These are phyloP conservation scores for Anthonomus grandis DNA, from an alignment of 1,140 invertebrate species.

Conservation along the genomic window DNA sequence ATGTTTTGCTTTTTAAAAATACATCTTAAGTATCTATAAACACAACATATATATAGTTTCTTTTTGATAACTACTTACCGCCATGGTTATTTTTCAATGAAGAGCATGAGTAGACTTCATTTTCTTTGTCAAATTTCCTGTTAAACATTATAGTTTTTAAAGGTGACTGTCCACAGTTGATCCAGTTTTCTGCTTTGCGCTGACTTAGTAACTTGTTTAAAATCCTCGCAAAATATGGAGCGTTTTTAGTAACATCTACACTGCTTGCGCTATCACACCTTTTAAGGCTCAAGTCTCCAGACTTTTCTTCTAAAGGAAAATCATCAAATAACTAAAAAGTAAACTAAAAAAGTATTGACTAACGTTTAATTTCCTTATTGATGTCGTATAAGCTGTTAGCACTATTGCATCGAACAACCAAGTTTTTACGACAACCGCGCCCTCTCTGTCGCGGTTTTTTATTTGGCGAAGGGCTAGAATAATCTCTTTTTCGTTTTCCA, in stretches of 20 bases:
- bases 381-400: constrained; percentile 20
- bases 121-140: constrained; percentile 4
- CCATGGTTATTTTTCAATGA: no score
- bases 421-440: constrained; percentile 3
- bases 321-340: not conserved
- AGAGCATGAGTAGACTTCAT: not conserved
- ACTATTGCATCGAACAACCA: constrained; percentile 17
- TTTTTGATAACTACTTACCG: no score
- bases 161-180: not conserved
- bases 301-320: constrained; percentile 6
- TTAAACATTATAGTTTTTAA: constrained; percentile 8
- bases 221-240: constrained; percentile 25
- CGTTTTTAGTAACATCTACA: not conserved
- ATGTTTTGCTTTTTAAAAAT: no score
- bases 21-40: no score
- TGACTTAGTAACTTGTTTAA: constrained; percentile 21
- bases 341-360: not conserved
- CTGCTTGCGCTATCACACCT: constrained; percentile 11
- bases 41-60: no score
- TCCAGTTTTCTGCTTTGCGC: not conserved
- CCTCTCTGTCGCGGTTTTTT: not conserved
- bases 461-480: not conserved
- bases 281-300: not conserved
- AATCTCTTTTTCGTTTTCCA: constrained; percentile 16
- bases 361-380: constrained; percentile 26